Base-by-base conservation (phyloP, 2,797 vertebrate genomes). In the Gorsachius magnificus region DNA sequence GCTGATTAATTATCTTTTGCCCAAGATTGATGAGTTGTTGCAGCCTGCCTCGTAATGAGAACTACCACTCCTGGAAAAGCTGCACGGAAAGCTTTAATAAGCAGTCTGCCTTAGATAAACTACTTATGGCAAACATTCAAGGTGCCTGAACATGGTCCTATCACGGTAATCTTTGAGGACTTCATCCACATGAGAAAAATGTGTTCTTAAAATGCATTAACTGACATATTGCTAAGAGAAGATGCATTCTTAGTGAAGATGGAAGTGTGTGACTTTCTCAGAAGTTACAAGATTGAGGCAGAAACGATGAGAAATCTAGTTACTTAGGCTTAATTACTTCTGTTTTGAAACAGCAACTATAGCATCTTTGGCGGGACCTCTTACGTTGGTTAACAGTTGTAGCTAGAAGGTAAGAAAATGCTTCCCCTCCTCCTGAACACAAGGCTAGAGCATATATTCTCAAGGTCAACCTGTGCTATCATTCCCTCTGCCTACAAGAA, bases 1-100 rank as follows among this genome's bases (percentile, higher is more conserved):
- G 93, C 86, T 83, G 91, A 94, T 97, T 97, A 96, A 96, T 96
- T 96, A 91, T 95, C 94, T 92, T 94, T 83, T 74, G 77, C 94
- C 45, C 33, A 9, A 68, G 93, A 93, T 13, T 94, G 95, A 96
- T 92, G 94, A 92, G 74, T 61, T 93, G 71, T 82, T 95, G 77
- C 77, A 85, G 86, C 60, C 74, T 89, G 88, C 68, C 45, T 94
- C 6, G 18, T 94, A 85, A 94, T 92, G 88, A 96, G 90, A 80
- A 43, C 57, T 80, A 17, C 38, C 1, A 41, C 56, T 95, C 19
- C 21, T 92, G 83, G 64, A 87, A 94, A 75, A 91, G 78, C 87
- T 88, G 76, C 46, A 1, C 57, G 17, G 84, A 58, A 51, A 94
- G 70, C 60, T 94, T 91, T 79, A 72, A 87, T 94, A 70, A 89